Evolutionary conservation across 2,113 vertebrate species (phyloP).

Genomic region (Mesocricetus auratus): DNA sequence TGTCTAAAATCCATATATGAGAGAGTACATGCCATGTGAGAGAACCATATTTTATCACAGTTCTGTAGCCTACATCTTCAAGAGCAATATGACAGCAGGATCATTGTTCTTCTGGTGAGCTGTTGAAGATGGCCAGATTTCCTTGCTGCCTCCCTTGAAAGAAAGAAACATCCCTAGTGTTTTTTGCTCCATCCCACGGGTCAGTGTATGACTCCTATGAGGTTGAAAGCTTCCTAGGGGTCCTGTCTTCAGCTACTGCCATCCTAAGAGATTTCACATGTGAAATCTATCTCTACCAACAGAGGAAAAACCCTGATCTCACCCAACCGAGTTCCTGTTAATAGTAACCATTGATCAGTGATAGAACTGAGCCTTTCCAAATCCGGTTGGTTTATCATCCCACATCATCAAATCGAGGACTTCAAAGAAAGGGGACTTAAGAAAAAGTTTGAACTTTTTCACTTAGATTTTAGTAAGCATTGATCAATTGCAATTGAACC

Average conservation of each 20-base stretch:
- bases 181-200: background rate
- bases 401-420: background rate
- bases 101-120: background rate
- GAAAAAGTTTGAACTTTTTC: background rate
- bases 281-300: rapidly evolving
- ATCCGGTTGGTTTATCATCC: no score
- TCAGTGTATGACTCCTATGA: no score
- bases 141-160: background rate
- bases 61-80: background rate
- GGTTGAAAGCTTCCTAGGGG: background rate
- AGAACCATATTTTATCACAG: background rate
- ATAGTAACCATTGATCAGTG: rapidly evolving
- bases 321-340: rapidly evolving
- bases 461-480: background rate
- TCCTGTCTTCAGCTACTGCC: background rate
- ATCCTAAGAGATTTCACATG: rapidly evolving
- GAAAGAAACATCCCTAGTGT: background rate
- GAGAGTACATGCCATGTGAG: no score
- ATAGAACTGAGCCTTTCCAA: rapidly evolving
- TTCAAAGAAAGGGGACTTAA: background rate
- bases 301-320: background rate
- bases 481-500: background rate
- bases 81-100: rapidly evolving
- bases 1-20: no score
- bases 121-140: background rate